Conservation (phyloP, 2,797 vertebrate genomes). For the Thunnus albacares region DNA sequence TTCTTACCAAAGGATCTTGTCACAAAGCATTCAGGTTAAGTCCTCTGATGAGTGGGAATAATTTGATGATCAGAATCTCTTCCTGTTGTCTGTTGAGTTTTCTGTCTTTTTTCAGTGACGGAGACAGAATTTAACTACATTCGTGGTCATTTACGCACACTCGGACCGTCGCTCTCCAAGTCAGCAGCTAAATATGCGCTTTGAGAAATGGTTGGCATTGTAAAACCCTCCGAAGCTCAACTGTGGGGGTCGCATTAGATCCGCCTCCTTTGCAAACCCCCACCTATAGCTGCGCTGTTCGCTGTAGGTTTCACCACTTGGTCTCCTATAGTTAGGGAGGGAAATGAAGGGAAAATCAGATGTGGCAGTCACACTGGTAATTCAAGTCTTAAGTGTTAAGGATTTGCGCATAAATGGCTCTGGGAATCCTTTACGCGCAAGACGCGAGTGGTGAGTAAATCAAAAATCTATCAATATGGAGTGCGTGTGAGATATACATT, state of each 20-base stretch:
- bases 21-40: slow-evolving; percentile 54
- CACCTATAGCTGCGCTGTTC: background rate
- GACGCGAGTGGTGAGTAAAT: background rate
- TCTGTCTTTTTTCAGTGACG: background rate
- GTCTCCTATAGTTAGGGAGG: background rate
- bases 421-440: background rate
- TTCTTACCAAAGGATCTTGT: slow-evolving; percentile 68
- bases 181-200: slow-evolving; percentile 41
- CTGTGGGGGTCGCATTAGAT: slow-evolving; percentile 76
- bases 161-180: slow-evolving; percentile 24
- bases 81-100: background rate
- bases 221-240: slow-evolving; percentile 40
- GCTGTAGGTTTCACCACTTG: slow-evolving; percentile 4
- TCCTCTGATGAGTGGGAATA: slow-evolving; percentile 50
- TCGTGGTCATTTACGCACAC: slow-evolving; percentile 44
- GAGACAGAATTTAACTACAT: background rate
- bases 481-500: too few species aligned
- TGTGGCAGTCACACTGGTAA: background rate
- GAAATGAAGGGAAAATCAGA: background rate
- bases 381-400: background rate
- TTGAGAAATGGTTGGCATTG: slow-evolving; percentile 62
- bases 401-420: background rate
- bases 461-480: background rate
- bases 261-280: slow-evolving; percentile 73
- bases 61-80: background rate